Percentiles rank a stretch among this genome's conserved stretches.
These are phyloP conservation scores for Meta bourneti DNA, from an alignment of 2,888 invertebrate genomes.

Conservation along the genomic window DNA sequence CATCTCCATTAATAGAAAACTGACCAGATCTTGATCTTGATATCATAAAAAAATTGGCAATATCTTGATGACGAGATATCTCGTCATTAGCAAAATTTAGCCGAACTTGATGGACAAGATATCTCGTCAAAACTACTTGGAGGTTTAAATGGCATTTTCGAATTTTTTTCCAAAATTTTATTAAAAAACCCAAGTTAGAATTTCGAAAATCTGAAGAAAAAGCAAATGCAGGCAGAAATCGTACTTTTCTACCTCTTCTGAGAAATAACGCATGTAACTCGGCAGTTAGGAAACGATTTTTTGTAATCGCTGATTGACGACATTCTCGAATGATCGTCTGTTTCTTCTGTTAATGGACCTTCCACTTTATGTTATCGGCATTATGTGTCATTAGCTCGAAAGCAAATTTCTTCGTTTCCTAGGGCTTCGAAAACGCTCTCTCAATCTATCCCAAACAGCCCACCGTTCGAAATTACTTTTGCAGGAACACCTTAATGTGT, in stretches of 20 bases:
- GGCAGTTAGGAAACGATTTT: constrained; percentile 28
- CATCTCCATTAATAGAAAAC: too few species aligned
- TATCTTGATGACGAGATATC: too few species aligned
- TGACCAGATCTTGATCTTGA: too few species aligned
- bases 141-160: too few species aligned
- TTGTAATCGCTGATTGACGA: constrained; percentile 60
- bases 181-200: neutral
- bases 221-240: neutral
- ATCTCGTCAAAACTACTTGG: too few species aligned
- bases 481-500: constrained; percentile 33
- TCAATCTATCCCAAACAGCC: constrained; percentile 2
- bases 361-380: constrained; percentile 66
- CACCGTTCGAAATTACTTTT: constrained; percentile 40
- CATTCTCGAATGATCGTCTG: constrained; percentile 31
- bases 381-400: constrained; percentile 68
- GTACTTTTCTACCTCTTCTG: neutral
- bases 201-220: neutral
- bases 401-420: constrained; percentile 53
- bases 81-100: too few species aligned
- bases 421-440: constrained; percentile 16
- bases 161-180: neutral
- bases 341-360: constrained; percentile 57
- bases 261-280: constrained; percentile 34
- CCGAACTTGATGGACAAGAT: too few species aligned
- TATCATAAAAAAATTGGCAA: too few species aligned